phyloP scores from a whole-genome alignment of 2,888 invertebrate species.

The Amiota minor region DNA sequence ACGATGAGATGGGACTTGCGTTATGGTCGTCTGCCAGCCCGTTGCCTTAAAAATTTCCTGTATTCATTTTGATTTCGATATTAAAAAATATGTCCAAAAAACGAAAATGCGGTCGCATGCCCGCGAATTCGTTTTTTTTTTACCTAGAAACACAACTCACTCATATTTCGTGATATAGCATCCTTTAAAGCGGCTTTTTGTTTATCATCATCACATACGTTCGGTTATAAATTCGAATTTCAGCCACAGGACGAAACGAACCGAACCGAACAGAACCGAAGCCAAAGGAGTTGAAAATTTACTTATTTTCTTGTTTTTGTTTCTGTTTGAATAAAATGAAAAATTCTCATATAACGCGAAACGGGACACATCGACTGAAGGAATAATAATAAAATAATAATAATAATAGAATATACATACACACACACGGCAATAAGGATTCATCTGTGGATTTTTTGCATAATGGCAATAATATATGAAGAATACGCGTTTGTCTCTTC shows the following conservation, averaged over 20 bases:
- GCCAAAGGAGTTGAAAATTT: conserved; percentile 45
- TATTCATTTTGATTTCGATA: background rate
- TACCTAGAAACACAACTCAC: conserved; percentile 1
- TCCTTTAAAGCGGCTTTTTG: conserved; percentile 64
- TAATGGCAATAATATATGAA: too few relatives aligned
- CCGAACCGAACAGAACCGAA: background rate
- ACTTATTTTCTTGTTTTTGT: conserved; percentile 41
- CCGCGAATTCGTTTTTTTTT: too few relatives aligned
- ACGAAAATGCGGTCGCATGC: too few relatives aligned
- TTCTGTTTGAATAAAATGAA: conserved; percentile 61
- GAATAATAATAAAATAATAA: conserved; percentile 28
- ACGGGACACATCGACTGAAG: conserved; percentile 55
- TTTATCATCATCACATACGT: conserved; percentile 38
- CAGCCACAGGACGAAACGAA: conserved; percentile 23
- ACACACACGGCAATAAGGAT: conserved; percentile 19
- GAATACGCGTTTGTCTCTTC: too few relatives aligned
- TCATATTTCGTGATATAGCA: conserved; percentile 57
- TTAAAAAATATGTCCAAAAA: too few relatives aligned
- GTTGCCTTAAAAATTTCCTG: background rate
- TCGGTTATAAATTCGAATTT: conserved; percentile 30
- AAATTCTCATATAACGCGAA: conserved; percentile 65
- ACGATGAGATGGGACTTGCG: too few relatives aligned
- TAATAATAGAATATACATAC: conserved; percentile 38
- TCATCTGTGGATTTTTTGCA: too few relatives aligned
- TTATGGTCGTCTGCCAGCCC: background rate